Percentiles rank a stretch among this genome's conserved stretches.
Conservation (phyloP, 2,888 invertebrate species). For the Diadegma fenestrale region DNA sequence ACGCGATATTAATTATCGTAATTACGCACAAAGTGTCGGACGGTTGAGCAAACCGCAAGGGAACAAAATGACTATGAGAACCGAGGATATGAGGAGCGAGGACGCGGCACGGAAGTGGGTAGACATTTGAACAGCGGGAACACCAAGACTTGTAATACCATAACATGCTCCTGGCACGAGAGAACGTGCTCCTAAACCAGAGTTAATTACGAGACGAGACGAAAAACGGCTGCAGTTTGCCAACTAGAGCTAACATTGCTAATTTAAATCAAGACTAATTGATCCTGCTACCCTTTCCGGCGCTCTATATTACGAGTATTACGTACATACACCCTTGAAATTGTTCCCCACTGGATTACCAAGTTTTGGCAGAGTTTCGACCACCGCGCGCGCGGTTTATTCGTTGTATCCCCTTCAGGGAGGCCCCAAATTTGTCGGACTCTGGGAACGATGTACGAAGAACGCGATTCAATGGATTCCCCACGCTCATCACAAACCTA, state of each 20-base stretch:
- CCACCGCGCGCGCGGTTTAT: not conserved
- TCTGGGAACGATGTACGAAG: not conserved
- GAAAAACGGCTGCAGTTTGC: slow-evolving; percentile 22
- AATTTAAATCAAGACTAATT: slow-evolving; percentile 83
- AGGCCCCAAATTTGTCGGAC: not conserved
- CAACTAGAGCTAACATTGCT: slow-evolving; percentile 66
- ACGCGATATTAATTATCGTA: slow-evolving; percentile 68
- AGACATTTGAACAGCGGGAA: slow-evolving; percentile 35
- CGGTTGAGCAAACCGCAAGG: slow-evolving; percentile 32
- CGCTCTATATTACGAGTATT: slow-evolving; percentile 19
- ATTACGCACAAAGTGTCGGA: slow-evolving; percentile 62
- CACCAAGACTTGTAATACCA: slow-evolving; percentile 36
- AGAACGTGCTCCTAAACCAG: slow-evolving; percentile 73
- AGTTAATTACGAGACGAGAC: slow-evolving; percentile 81
- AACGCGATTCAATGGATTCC: not conserved
- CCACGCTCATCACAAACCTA: too few relatives aligned
- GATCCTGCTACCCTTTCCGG: slow-evolving; percentile 70
- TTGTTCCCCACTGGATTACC: slow-evolving; percentile 15
- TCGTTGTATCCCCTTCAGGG: not conserved
- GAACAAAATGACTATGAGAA: slow-evolving; percentile 31
- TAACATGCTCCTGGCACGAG: slow-evolving; percentile 35
- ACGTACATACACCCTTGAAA: not conserved
- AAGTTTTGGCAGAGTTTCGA: slow-evolving; percentile 27
- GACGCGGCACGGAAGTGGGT: slow-evolving; percentile 38
- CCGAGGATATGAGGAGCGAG: slow-evolving; percentile 1